Base-by-base conservation (phyloP, 2,888 invertebrate species). In the Thereva unica region DNA sequence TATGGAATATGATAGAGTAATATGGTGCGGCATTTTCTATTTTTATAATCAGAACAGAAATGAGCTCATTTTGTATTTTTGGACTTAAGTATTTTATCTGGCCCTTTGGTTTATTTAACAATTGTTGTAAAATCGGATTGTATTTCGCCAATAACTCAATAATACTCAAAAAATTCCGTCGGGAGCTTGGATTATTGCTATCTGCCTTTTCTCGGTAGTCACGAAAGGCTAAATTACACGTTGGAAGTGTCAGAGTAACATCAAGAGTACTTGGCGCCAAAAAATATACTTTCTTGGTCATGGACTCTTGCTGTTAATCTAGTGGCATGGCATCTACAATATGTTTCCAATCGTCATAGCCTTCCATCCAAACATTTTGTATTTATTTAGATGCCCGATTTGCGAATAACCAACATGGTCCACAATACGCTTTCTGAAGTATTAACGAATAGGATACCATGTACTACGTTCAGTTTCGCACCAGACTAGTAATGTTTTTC, bases 181-280 rank as follows among this genome's bases (percentile, higher is more conserved):
- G 8, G 41, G 52, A 61, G 8, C 47, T 59, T 49, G 45, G 41
- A 59, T 61, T n/a, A n/a, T 8, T 61, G 67, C 34, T 52, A 23
- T 34, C 52, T 23, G 2, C 34, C 8, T 34, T 63, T n/a, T n/a
- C n/a, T n/a, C n/a, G n/a, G n/a, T n/a, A n/a, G 63, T 63, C 67
- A 67, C 63, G 67, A 67, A 63, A 67, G 53, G 67, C 64, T 55
- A 64, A 64, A 55, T 67, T 49, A 64, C 56, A 67, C 49, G 67
- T 64, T 56, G 67, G 54, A 55, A 67, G 56, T 47, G 50, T 67
- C 64, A 67, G 67, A 64, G 67, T 64, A 67, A 67, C 67, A 67
- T 67, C 67, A 67, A 53, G 8, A 64, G 63, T 53, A 63, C 52
- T 63, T 64, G 44, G 53, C 64, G 49, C 57, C 64, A 54, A 54